Percentiles rank a stretch among this genome's conserved stretches.
These are phyloP conservation scores for Palythoa grandiflora DNA, from an alignment of 92 coral and sea anemone species.

Conservation along the genomic window DNA sequence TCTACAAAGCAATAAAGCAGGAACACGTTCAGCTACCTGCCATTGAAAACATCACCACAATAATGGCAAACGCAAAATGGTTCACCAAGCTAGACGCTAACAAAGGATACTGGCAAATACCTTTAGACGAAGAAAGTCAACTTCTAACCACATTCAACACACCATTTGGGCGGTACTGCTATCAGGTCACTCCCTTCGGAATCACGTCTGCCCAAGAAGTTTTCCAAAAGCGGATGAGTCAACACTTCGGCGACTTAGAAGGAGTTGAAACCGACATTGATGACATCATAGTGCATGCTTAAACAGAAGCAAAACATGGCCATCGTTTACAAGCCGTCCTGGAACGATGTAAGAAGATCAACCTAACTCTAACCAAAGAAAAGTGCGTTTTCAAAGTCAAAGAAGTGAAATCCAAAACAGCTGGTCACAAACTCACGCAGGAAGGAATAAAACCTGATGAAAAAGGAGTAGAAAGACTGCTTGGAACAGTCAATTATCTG, in stretches of 20 bases:
- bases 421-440: slow-evolving; percentile 54
- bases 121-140: too few relatives aligned
- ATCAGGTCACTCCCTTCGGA: slow-evolving; percentile 50
- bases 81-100: too few relatives aligned
- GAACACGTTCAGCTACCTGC: neutral
- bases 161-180: slow-evolving; percentile 8
- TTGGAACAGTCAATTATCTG: too few relatives aligned
- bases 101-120: too few relatives aligned
- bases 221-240: too few relatives aligned
- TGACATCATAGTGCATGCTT: too few relatives aligned
- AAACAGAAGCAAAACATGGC: neutral
- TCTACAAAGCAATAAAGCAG: too few relatives aligned
- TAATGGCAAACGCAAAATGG: slow-evolving; percentile 34
- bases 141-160: too few relatives aligned
- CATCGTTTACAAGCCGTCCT: slow-evolving; percentile 57
- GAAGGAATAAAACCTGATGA: neutral
- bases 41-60: slow-evolving; percentile 49
- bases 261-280: neutral
- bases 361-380: neutral
- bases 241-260: too few relatives aligned
- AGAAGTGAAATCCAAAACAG: too few relatives aligned
- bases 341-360: slow-evolving; percentile 46
- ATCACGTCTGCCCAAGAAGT: slow-evolving; percentile 39
- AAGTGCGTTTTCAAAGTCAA: slow-evolving; percentile 56
- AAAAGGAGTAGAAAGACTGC: too few relatives aligned